Evolutionary conservation across 2,888 invertebrate species (phyloP).

Genomic region (Stictocephala bisonia): DNA sequence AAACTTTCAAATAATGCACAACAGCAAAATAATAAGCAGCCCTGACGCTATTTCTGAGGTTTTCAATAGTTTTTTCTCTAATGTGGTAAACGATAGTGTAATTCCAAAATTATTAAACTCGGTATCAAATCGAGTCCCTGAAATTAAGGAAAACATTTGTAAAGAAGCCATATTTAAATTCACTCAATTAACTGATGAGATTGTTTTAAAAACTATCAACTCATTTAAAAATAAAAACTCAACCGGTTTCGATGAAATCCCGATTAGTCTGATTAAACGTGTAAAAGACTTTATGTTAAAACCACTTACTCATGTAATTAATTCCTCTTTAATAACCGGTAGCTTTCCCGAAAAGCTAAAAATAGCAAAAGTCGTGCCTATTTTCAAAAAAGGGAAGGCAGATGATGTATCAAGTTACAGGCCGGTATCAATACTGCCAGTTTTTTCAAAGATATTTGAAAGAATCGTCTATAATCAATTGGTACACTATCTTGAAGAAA

Average conservation of each 20-base stretch:
- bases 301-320: constrained; percentile 11
- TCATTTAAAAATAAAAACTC: too few species aligned
- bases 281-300: too few species aligned
- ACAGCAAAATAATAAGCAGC: too few species aligned
- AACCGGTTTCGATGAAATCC: neutral
- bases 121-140: too few species aligned
- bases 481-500: neutral
- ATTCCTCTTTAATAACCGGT: neutral
- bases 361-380: constrained; percentile 13
- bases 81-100: too few species aligned
- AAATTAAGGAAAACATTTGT: too few species aligned
- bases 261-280: neutral
- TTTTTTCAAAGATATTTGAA: neutral
- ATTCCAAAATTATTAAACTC: too few species aligned
- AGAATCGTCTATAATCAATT: neutral
- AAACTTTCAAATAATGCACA: too few species aligned
- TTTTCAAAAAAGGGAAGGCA: constrained; percentile 14
- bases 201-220: neutral
- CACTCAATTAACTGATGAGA: neutral
- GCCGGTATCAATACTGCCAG: neutral
- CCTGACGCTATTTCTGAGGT: too few species aligned
- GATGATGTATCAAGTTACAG: neutral
- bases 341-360: neutral
- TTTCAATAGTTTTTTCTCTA: too few species aligned
- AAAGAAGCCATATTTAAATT: too few species aligned